Percentiles rank a stretch among this genome's conserved stretches.
Evolutionary conservation across 2,888 invertebrate species (phyloP).

Genomic region (Pseudococcus longispinus): DNA sequence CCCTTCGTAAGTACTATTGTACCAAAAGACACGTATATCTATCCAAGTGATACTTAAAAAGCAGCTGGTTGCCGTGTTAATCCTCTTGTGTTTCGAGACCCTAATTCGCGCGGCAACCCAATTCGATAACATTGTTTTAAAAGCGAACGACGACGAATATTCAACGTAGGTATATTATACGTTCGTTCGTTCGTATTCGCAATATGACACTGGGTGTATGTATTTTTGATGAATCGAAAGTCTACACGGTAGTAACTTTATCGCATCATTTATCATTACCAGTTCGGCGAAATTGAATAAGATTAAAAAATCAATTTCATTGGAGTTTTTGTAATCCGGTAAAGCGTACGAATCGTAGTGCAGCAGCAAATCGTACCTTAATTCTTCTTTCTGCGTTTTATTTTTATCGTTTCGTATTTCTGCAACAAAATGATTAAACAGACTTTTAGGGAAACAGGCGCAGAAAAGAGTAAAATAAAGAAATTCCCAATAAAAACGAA

Average conservation of each 20-base stretch:
- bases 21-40: conserved; percentile 35
- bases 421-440: neutral
- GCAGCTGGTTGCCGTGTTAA: conserved; percentile 31
- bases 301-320: neutral
- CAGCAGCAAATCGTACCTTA: neutral
- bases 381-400: conserved; percentile 17
- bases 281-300: conserved; percentile 40
- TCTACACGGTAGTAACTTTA: neutral
- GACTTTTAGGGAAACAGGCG: neutral
- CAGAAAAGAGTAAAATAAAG: neutral
- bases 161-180: neutral
- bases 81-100: conserved; percentile 29
- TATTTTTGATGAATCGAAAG: conserved; percentile 16
- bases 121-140: conserved; percentile 30
- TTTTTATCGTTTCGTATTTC: conserved; percentile 6
- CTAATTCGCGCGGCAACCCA: conserved; percentile 22
- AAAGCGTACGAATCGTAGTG: conserved; percentile 23
- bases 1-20: neutral
- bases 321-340: conserved; percentile 28
- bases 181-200: neutral
- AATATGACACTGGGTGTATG: conserved; percentile 22
- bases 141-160: neutral
- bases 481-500: conserved; percentile 6
- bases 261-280: conserved; percentile 39
- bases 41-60: conserved; percentile 9